phyloP scores from a whole-genome alignment of 2,797 vertebrate genomes.

The Pangasius sanitwongsei region DNA sequence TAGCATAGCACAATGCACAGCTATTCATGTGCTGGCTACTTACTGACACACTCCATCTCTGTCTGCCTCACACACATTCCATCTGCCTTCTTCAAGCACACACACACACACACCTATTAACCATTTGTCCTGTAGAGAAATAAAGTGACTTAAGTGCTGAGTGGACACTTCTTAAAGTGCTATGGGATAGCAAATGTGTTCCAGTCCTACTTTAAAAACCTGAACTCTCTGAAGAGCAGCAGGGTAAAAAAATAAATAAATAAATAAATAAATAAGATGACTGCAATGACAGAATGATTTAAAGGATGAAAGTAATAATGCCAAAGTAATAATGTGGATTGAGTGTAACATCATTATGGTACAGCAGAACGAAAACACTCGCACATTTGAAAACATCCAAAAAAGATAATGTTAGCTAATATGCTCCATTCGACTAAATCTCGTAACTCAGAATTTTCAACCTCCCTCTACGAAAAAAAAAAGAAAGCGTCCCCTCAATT shows the following conservation, averaged over 20 bases:
- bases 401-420: too few species aligned
- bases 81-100: not conserved
- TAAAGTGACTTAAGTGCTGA: conserved; percentile 42
- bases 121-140: not conserved
- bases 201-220: not conserved
- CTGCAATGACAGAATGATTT: too few species aligned
- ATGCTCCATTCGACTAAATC: too few species aligned
- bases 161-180: conserved; percentile 25
- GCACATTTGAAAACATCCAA: too few species aligned
- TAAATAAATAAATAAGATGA: too few species aligned
- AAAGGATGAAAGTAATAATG: too few species aligned
- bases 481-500: too few species aligned
- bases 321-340: too few species aligned
- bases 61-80: not conserved
- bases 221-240: not conserved
- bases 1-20: not conserved
- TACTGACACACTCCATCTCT: not conserved
- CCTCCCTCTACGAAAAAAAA: too few species aligned
- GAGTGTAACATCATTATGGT: too few species aligned
- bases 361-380: too few species aligned
- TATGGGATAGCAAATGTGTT: conserved; percentile 27
- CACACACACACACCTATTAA: not conserved
- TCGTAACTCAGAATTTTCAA: too few species aligned
- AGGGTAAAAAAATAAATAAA: not conserved
- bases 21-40: not conserved